Evolutionary conservation across 2,888 invertebrate species (phyloP), one percentile per base, ranked within the genome.

Genomic region (Drosophila differens): DNA sequence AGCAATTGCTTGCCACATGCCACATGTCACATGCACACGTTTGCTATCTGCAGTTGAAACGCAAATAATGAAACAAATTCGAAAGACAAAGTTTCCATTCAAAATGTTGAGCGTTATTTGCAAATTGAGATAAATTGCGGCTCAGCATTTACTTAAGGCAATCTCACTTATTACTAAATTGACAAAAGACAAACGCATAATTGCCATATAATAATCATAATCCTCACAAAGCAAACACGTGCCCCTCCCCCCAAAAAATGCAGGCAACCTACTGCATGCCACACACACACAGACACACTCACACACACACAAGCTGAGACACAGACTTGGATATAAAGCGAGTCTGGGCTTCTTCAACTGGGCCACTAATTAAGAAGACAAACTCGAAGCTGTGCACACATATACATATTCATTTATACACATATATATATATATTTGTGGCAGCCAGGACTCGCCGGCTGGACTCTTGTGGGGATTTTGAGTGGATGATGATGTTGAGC

Each of bases 201-300:
- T 87, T 90, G 90, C 79, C 81, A 79, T 85, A 85, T 87, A 90
- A 87, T 87, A 90, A 90, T 88, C 89, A 90, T 90, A 87, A 88
- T 90, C 90, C 85, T 74, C 84, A 85, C 83, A 88, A 88, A 85
- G 86, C 86, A 87, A 90, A 90, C 88, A 84, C 77, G 70, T 70
- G 53, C 47, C 58, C 54, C 65, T 3, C 28, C 58, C 54, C 65
- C 41, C 35, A 10, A 63, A 64, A 69, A 51, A 33, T 63, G 44
- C 51, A n/a, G 30, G 32, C 54, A 70, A 60, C 52, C 59, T 30
- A 55, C 55, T 71, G 54, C 59, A 54, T 39, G 33, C 28, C 16
- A 49, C 25, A 73, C 22, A 2, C n/a, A 59, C 19, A 47, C 59
- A 52, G 61, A 58, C 33, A 39, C 33, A 57, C n/a, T 3, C 25